Conservation (phyloP, 2,888 invertebrate genomes). For the Eristalis arbustorum region DNA sequence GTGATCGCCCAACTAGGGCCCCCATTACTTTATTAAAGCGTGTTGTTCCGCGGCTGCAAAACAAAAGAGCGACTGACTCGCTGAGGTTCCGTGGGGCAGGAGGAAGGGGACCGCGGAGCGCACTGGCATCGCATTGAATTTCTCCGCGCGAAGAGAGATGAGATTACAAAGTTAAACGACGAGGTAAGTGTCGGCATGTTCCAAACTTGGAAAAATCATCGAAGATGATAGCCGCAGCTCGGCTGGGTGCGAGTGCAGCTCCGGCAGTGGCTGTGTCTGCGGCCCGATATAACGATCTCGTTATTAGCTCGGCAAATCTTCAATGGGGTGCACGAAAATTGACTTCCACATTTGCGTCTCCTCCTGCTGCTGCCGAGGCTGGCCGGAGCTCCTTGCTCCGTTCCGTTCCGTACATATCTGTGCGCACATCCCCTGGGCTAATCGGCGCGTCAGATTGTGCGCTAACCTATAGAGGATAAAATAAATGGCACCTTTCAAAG, state of each 20-base stretch:
- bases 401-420: neutral
- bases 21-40: constrained; percentile 71
- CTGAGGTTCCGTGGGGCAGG: too few species aligned
- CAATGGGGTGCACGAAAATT: constrained; percentile 69
- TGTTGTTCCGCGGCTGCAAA: constrained; percentile 65
- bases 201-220: constrained; percentile 66
- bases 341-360: constrained; percentile 69
- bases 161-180: constrained; percentile 70
- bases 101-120: too few species aligned
- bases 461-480: constrained; percentile 70
- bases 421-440: constrained; percentile 63
- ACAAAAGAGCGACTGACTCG: constrained; percentile 52
- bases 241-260: too few species aligned
- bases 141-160: constrained; percentile 48
- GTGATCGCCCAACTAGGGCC: constrained; percentile 71
- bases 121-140: constrained; percentile 29
- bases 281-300: constrained; percentile 67
- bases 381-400: constrained; percentile 10
- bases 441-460: constrained; percentile 69
- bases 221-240: constrained; percentile 43
- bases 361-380: constrained; percentile 8
- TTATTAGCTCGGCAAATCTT: constrained; percentile 71
- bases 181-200: constrained; percentile 70
- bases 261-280: neutral
- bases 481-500: constrained; percentile 71